Base-by-base conservation (phyloP, 1,140 invertebrate genomes). In the Aphelinus atriplicis region DNA sequence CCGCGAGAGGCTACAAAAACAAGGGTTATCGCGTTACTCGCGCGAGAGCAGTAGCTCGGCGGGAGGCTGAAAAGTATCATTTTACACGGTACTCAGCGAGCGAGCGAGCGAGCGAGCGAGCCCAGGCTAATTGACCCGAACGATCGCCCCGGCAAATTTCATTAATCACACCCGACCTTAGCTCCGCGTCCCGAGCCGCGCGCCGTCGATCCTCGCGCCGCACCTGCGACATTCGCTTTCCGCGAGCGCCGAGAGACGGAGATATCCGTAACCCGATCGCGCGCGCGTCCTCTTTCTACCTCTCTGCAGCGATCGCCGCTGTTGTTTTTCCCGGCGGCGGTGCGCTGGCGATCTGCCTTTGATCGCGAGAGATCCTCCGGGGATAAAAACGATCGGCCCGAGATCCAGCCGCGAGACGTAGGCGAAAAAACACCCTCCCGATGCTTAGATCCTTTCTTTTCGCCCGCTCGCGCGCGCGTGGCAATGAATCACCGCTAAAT, bases 301-400 rank as follows among this genome's bases (percentile, higher is more conserved):
- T 71, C n/a, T 42, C 58, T 9, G 0, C n/a, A 61, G 7, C 7
- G 6, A n/a, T 3, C 26, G 7, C 1, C 60, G 3, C 55, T 50
- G 57, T 51, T 10, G 3, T 58, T 63, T 57, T 47, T 48, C 45
- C 43, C 46, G 47, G 10, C 6, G 62, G 50, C 62, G 53, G 9
- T 7, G 46, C 7, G 47, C 5, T 10, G 7, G 66, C 45, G 61
- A 56, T 69, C 50, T 63, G 58, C 45, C 65, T 69, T 57, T 63
- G 65, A 63, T 68, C 65, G 51, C 42, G 6, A n/a, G 51, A 60
- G 50, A 67, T 61, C 72, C 2, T 46, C 55, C 1, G 0, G 1
- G 43, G 64, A 74, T 74, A 74, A 74, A 74, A 68, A 74, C 51
- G 50, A 74, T 69, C 50, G 46, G 48, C 51, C 48, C 26, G 62